Evolutionary conservation across 92 coral and sea anemone species (phyloP).

Genomic region (Umimayanthus chanpuru): DNA sequence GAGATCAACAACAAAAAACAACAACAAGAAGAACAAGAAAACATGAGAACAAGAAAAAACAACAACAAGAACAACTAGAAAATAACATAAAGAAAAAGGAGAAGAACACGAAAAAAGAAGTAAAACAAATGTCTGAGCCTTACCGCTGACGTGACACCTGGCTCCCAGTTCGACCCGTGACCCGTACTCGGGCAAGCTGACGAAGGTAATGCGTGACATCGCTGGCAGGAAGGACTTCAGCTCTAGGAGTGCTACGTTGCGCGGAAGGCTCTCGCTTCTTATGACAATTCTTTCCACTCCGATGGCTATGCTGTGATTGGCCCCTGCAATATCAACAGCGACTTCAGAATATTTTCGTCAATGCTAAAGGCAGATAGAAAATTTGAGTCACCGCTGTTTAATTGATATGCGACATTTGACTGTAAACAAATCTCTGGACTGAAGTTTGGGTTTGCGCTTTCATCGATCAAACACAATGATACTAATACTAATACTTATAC

Average conservation of each 20-base stretch:
- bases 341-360: too few relatives aligned
- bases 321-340: background rate
- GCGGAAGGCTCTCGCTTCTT: background rate
- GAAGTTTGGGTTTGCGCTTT: too few relatives aligned
- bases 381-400: background rate
- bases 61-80: too few relatives aligned
- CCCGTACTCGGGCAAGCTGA: background rate
- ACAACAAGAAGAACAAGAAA: too few relatives aligned
- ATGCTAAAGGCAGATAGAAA: too few relatives aligned
- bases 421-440: too few relatives aligned
- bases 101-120: background rate
- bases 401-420: too few relatives aligned
- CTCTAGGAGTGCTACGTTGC: background rate
- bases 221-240: background rate
- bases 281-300: background rate
- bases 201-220: background rate
- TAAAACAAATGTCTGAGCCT: background rate
- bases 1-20: too few relatives aligned
- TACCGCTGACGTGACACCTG: slow-evolving; percentile 1
- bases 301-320: background rate
- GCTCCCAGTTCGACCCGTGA: background rate
- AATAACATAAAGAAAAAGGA: too few relatives aligned
- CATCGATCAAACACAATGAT: too few relatives aligned
- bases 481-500: too few relatives aligned
- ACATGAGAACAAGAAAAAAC: too few relatives aligned